Conservation (phyloP, 2,113 vertebrate genomes). For the Gymnogyps californianus region DNA sequence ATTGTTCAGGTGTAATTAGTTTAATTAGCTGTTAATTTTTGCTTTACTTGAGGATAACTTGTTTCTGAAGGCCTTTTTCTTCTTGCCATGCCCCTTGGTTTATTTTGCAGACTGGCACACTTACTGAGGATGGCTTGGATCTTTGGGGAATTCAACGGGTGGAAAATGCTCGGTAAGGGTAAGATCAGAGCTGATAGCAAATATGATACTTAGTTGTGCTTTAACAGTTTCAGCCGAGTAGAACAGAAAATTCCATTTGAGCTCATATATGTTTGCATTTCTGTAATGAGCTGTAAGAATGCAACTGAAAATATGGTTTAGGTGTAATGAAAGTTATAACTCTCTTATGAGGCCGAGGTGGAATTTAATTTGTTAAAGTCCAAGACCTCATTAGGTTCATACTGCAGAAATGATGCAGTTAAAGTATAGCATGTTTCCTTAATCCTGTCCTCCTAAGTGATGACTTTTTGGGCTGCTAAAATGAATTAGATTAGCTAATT, state of each 20-base stretch:
- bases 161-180: conserved; percentile 82
- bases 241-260: background rate
- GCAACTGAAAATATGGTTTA: background rate
- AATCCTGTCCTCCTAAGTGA: background rate
- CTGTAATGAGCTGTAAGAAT: background rate
- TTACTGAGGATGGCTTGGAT: conserved; percentile 96
- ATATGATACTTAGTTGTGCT: background rate
- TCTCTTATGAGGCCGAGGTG: background rate
- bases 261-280: background rate
- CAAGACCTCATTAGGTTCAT: background rate
- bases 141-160: conserved; percentile 93
- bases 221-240: background rate
- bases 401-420: background rate
- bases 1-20: background rate
- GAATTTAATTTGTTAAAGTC: background rate
- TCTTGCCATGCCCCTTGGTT: background rate
- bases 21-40: background rate
- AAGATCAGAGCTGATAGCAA: background rate
- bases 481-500: background rate
- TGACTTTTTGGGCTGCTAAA: background rate
- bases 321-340: background rate
- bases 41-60: background rate
- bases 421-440: background rate
- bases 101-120: conserved; percentile 87
- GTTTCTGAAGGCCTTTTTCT: background rate